These are phyloP conservation scores for Mobula birostris DNA, from an alignment of 2,113 vertebrate genomes.

Conservation along the genomic window DNA sequence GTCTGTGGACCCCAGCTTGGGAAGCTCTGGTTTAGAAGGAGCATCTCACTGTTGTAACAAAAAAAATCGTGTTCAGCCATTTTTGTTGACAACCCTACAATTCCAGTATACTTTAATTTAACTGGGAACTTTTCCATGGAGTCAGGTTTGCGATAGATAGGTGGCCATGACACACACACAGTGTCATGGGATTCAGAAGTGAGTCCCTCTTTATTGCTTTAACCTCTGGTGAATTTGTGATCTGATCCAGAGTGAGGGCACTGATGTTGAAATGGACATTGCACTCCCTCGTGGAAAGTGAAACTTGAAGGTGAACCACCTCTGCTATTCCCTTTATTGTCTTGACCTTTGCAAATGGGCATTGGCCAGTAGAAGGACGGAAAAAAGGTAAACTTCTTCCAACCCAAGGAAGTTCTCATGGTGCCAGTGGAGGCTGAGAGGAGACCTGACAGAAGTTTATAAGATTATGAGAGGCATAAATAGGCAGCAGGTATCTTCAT, in stretches of 20 bases:
- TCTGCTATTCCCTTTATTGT: not conserved
- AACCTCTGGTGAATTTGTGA: not conserved
- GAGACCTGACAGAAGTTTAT: no score
- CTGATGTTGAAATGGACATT: not conserved
- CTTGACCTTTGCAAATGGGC: not conserved
- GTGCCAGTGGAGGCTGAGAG: no score
- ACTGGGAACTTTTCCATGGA: not conserved
- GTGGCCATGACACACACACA: not conserved
- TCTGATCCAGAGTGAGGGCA: not conserved
- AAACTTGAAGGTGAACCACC: not conserved
- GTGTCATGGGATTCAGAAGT: not conserved
- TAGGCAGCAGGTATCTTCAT: no score
- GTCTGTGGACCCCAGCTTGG: no score
- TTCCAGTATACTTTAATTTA: not conserved
- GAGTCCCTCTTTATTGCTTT: not conserved
- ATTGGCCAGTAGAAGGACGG: not conserved
- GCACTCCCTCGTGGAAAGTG: not conserved
- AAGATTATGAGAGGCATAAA: no score
- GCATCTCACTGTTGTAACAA: not conserved
- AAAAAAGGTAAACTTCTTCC: not conserved
- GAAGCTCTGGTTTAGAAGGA: not conserved
- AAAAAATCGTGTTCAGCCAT: not conserved
- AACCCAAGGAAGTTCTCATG: no score
- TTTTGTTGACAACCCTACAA: not conserved
- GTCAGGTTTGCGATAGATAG: not conserved